Base-by-base conservation (phyloP, 1,140 invertebrate genomes). In the Lysiphlebus fabarum region DNA sequence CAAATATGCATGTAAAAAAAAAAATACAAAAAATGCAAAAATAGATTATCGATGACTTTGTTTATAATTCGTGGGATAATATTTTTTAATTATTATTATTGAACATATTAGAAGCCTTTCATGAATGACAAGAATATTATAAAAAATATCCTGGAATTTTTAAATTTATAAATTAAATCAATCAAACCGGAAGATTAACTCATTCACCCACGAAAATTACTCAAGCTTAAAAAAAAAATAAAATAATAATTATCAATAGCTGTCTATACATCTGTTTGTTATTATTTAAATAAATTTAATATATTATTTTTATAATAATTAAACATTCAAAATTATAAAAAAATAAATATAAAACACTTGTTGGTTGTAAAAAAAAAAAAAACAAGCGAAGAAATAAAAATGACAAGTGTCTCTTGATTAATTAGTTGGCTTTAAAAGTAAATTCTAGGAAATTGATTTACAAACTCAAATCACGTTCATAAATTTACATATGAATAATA, bases 141-240 rank as follows among this genome's bases (percentile, higher is more conserved):
- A 26, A 26, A n/a, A 10, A 26, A 50, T 50, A 49, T 9, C 47
- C 8, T 12, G 56, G 56, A 58, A 58, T 43, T 47, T 43, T 47
- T 42, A 48, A 44, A 55, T 55, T 55, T 17, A n/a, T n/a, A 33
- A 47, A 38, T 48, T 56, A 26, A 26, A 26, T 26, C 17, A 26
- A 56, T 14, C n/a, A 14, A 50, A 61, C 53, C 47, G 59, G 54
- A 61, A 56, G 47, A 56, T 26, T 11, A 41, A 53, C 9, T 57
- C 41, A 33, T 44, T 57, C 54, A 57, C 49, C 54, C 59, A 57
- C 48, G 55, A 53, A 44, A 51, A 40, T 59, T 34, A 44, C 34
- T 42, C 37, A 53, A 9, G 33, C 12, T 38, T 11, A 55, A 6
- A 14, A 11, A 47, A 7, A 14, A 26, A 14, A 26, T 5, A 3